A percentile compares a stretch with the other conserved stretches of the same genome.
These are phyloP conservation scores for Odontomyia ornata DNA, from an alignment of 2,888 invertebrate species.

Conservation along the genomic window DNA sequence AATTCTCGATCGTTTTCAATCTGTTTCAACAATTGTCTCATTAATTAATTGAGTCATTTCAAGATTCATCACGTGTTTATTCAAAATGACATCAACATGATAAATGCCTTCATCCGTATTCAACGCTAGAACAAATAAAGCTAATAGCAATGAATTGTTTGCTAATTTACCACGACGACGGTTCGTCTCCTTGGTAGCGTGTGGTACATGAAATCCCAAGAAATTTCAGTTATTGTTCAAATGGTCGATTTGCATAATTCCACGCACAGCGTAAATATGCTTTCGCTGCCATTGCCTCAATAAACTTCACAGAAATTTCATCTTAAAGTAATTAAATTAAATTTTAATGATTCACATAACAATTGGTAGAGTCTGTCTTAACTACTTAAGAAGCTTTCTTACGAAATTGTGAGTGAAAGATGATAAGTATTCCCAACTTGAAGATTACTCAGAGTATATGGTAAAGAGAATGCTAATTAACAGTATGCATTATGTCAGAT, in stretches of 20 bases:
- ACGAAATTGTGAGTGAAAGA: too few species aligned
- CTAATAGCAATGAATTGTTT: constrained; percentile 20
- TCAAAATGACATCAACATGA: constrained; percentile 19
- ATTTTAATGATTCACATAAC: constrained; percentile 17
- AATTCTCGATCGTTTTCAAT: background rate
- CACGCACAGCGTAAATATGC: background rate
- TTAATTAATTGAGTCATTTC: constrained; percentile 24
- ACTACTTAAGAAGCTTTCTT: too few species aligned
- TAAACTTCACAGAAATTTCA: constrained; percentile 17
- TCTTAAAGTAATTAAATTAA: constrained; percentile 12
- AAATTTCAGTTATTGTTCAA: constrained; percentile 16
- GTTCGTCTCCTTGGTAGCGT: background rate
- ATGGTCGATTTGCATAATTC: constrained; percentile 31
- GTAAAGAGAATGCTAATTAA: too few species aligned
- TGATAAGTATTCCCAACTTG: too few species aligned
- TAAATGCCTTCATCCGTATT: constrained; percentile 24
- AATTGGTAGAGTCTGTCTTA: too few species aligned
- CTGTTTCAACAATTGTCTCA: constrained; percentile 23
- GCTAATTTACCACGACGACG: constrained; percentile 9
- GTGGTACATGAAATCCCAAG: constrained; percentile 13
- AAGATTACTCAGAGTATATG: too few species aligned
- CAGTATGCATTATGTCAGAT: too few species aligned
- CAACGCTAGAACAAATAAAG: background rate
- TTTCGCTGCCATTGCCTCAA: background rate
- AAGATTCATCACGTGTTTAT: background rate